Evolutionary conservation across 2,888 invertebrate genomes (phyloP), one percentile per base, ranked within the genome.

Genomic region (Nemoura dubitans): DNA sequence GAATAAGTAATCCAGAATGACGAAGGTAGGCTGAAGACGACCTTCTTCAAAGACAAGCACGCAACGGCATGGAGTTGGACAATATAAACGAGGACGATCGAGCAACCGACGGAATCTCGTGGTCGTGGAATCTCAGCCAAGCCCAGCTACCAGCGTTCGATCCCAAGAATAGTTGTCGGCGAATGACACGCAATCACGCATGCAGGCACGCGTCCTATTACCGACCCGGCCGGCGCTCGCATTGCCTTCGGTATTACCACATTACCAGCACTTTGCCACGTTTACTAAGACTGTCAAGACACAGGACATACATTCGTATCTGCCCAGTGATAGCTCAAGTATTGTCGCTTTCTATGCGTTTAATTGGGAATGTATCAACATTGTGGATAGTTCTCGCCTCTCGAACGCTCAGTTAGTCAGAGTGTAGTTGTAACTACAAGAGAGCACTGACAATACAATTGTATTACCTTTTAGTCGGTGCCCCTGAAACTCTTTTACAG

Each of bases 161-260:
- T 59, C 59, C 59, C 59, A 59, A 14, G 59, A 59, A 59, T 59
- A 10, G 14, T 21, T 59, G 6, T 59, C 59, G 10, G 59, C 59
- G 59, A 59, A 59, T 59, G 59, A 59, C 59, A 59, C 59, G 59
- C 59, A 59, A 59, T 59, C 59, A 59, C 59, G 59, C 59, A 59
- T 59, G 59, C 59, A 59, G 59, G 59, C 59, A 59, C 59, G 59
- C 59, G 59, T 59, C 59, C 21, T 59, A 59, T 59, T 59, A 16
- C 59, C 59, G 2, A 21, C 59, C n/a, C 59, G 59, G 59, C 59
- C 59, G 59, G 59, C 21, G 59, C 36, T 59, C 16, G 16, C 59
- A 21, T 59, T 59, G 59, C 59, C 59, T 1, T 10, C n/a, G n/a
- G 36, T 36, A 10, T 36, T 36, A 36, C 36, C 36, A 36, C 36